A percentile compares a stretch with the other conserved stretches of the same genome.
Evolutionary conservation across 2,113 vertebrate species (phyloP).

Genomic region (Clarias macrocephalus): DNA sequence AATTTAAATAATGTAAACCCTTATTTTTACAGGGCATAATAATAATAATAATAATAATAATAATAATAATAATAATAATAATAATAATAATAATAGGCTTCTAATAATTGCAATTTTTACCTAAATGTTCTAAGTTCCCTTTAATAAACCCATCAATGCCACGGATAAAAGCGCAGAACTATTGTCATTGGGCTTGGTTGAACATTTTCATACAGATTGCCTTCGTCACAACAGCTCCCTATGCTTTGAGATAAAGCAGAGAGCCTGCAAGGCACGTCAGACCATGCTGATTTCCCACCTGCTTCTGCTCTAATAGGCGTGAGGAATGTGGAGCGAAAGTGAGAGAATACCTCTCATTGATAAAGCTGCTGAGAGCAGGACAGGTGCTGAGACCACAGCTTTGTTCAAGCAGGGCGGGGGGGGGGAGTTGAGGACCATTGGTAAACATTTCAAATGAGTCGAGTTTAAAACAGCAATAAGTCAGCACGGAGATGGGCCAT

Average conservation of each 20-base stretch:
- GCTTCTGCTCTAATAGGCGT: constrained; percentile 56
- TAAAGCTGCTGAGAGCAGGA: constrained; percentile 38
- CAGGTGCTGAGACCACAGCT: constrained; percentile 52
- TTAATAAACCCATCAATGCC: neutral
- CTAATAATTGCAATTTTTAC: neutral
- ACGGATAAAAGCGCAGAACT: neutral
- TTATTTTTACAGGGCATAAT: neutral
- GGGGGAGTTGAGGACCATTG: neutral
- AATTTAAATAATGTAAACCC: neutral
- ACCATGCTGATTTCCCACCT: constrained; percentile 57
- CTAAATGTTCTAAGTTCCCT: neutral
- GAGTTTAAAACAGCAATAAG: constrained; percentile 10
- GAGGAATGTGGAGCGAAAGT: constrained; percentile 57
- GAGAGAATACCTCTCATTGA: constrained; percentile 55
- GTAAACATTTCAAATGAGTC: constrained; percentile 36
- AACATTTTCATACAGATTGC: constrained; percentile 28
- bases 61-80: neutral
- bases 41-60: neutral
- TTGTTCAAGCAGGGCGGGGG: neutral
- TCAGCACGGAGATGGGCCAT: neutral
- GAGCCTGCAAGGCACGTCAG: constrained; percentile 16
- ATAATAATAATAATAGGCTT: neutral
- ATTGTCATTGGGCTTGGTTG: neutral
- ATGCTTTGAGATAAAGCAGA: constrained; percentile 12
- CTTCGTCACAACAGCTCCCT: constrained; percentile 31